Conservation (phyloP, 2,113 vertebrate species). For the Hippocampus mohnikei region DNA sequence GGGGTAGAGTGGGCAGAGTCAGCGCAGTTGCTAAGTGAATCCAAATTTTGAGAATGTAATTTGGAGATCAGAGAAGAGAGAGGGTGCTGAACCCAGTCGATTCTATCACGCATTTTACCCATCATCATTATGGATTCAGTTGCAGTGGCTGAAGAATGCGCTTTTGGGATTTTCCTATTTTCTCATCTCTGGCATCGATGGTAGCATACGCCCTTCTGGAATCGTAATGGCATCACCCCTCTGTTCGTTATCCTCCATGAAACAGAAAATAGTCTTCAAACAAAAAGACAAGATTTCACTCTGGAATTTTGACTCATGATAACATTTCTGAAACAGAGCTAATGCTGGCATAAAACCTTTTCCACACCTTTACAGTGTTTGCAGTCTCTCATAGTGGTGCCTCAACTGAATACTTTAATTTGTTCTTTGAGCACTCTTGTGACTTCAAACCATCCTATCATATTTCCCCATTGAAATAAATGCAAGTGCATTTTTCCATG, state of each 20-base stretch:
- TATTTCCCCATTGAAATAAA: too few species aligned
- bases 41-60: constrained; percentile 44
- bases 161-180: not conserved
- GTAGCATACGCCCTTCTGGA: not conserved
- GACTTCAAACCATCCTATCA: too few species aligned
- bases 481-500: too few species aligned
- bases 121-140: not conserved
- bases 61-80: constrained; percentile 41
- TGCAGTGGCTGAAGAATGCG: not conserved
- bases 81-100: constrained; percentile 23
- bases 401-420: too few species aligned
- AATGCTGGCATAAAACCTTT: too few species aligned
- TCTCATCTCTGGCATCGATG: not conserved
- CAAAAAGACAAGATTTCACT: not conserved
- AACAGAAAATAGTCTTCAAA: not conserved
- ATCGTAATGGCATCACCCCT: not conserved
- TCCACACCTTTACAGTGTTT: too few species aligned
- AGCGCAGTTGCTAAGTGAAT: constrained; percentile 49
- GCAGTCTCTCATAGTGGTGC: too few species aligned
- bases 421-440: too few species aligned
- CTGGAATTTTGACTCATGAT: not conserved
- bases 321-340: too few species aligned
- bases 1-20: constrained; percentile 43
- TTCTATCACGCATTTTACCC: not conserved
- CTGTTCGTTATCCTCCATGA: not conserved